Percentiles rank a stretch among this genome's conserved stretches.
phyloP scores from a whole-genome alignment of 2,797 vertebrate genomes.

The Morus bassanus region DNA sequence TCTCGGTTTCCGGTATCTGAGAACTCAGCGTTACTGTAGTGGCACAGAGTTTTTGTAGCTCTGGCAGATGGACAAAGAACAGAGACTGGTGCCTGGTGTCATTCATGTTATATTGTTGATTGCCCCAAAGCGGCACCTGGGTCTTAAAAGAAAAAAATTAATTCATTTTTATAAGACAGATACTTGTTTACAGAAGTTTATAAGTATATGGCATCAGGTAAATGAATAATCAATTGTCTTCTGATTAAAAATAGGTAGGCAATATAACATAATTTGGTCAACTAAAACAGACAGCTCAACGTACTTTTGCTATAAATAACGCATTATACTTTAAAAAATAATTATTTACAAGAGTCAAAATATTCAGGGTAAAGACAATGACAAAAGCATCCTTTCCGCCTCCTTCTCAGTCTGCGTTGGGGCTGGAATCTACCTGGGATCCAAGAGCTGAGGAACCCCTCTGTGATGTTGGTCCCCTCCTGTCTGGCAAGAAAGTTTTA shows the following conservation, averaged over 20 bases:
- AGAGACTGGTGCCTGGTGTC: slow-evolving; percentile 66
- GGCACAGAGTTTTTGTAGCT: slow-evolving; percentile 78
- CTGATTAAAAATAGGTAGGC: neutral
- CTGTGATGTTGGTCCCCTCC: neutral
- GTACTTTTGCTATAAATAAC: neutral
- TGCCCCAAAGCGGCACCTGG: neutral
- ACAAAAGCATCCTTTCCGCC: neutral
- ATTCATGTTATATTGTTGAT: slow-evolving; percentile 75
- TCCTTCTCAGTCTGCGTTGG: neutral
- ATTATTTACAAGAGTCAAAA: neutral
- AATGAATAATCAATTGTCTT: neutral
- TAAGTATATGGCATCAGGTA: neutral
- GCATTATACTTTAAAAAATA: neutral
- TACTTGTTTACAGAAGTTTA: neutral
- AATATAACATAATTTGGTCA: neutral
- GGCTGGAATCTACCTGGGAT: neutral
- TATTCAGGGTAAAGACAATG: neutral
- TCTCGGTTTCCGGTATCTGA: slow-evolving; percentile 59
- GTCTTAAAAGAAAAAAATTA: neutral
- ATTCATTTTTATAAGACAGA: neutral
- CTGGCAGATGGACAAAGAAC: slow-evolving; percentile 82
- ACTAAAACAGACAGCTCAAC: neutral
- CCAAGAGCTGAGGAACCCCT: neutral
- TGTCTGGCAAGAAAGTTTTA: neutral
- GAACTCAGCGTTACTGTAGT: slow-evolving; percentile 71